Evolutionary conservation across 2,888 invertebrate genomes (phyloP), one percentile per base, ranked within the genome.

Genomic region (Eupithecia vulgata): DNA sequence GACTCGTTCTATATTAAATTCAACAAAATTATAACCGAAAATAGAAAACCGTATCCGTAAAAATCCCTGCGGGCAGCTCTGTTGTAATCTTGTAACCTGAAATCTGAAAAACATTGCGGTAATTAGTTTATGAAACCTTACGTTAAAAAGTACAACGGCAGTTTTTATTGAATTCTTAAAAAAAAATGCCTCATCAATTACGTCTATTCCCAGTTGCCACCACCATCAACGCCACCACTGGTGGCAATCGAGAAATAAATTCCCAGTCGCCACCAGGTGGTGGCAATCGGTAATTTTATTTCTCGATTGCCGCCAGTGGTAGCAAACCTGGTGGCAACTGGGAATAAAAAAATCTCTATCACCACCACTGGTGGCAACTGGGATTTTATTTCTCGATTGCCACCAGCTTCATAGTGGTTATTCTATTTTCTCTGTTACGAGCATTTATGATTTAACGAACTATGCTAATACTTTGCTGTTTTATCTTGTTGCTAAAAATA

Each of bases 71-170:
- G 82, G 73, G 79, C 82, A 40, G 88, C 93, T 76, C 83, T 83
- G 87, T 91, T 93, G 89, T 89, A 93, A 85, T 94, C 93, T 90
- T 94, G 94, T 90, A 94, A 88, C 84, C 94, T 92, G 91, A 94
- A 94, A 93, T 94, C 94, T 94, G 81, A 90, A 77, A 65, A 78
- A 75, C 40, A 70, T 70, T 17, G 12, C 42, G 30, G 30, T 70
- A 67, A 70, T 75, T 61, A 74, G 61, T 10, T 8, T 52, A 21
- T 21, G 12, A 25, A 57, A 52, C 10, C n/a, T 52, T 52, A 21
- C 13, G 30, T 17, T 17, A 34, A 34, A 34, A 30, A 61, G 2
- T 34, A 57, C 25, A 25, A 5, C 7, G 13, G 21, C 21, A 10
- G 12, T 52, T 34, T 17, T 34, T 34, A 3, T 17, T 61, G 61